A percentile compares a stretch with the other conserved stretches of the same genome.
phyloP scores from a whole-genome alignment of 2,888 invertebrate species.

The Rotaria magnacalcarata region DNA sequence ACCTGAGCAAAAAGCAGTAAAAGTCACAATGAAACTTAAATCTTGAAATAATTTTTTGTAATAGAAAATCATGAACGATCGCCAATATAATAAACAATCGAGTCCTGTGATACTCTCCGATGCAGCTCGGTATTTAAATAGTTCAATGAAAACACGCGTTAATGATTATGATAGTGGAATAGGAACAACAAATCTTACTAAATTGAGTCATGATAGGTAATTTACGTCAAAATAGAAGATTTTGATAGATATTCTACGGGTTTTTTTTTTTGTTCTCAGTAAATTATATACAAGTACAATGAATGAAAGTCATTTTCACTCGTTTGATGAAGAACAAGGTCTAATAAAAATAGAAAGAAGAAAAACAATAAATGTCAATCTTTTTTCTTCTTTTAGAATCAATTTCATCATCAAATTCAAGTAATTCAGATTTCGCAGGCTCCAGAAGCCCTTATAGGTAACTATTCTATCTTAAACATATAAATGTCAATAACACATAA shows the following conservation, averaged over 20 bases:
- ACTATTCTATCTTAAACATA: not conserved
- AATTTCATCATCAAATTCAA: not conserved
- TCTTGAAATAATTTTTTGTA: not conserved
- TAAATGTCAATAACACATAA: too few species aligned
- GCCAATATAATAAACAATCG: not conserved
- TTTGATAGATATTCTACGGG: too few species aligned
- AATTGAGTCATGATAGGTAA: not conserved
- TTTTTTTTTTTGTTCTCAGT: not conserved
- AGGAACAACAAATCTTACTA: not conserved
- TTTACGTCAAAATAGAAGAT: not conserved
- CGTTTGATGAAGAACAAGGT: not conserved
- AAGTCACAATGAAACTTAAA: too few species aligned
- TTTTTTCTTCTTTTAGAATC: not conserved
- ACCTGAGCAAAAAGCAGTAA: not conserved
- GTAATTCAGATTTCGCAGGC: not conserved
- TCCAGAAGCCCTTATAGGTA: not conserved
- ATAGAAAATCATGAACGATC: not conserved
- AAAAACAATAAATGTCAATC: not conserved
- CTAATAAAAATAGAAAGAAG: not conserved
- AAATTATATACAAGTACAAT: not conserved
- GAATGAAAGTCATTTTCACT: not conserved
- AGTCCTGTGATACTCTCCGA: not conserved
- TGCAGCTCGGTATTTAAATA: not conserved
- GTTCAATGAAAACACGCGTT: not conserved
- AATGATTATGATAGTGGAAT: conserved; percentile 1